Conservation (phyloP, 2,888 invertebrate genomes). For the Diogma glabrata region DNA sequence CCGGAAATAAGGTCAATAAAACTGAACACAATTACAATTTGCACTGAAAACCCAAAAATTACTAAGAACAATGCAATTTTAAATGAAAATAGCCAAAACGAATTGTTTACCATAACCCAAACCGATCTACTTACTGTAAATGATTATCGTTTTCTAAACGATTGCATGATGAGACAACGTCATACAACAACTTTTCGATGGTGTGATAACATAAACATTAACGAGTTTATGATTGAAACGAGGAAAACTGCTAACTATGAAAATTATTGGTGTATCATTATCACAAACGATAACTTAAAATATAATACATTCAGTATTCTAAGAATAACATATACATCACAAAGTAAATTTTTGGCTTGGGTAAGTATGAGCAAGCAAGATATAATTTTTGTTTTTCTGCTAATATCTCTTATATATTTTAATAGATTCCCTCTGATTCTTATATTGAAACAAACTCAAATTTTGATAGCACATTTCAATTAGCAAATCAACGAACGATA, state of each 20-base stretch:
- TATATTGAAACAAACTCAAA: background rate
- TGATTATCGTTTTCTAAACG: slow-evolving; percentile 5
- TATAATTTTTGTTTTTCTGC: background rate
- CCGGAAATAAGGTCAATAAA: too few relatives aligned
- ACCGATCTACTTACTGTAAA: too few relatives aligned
- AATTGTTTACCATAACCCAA: too few relatives aligned
- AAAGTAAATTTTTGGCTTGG: background rate
- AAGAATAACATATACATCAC: background rate
- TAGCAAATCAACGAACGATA: background rate
- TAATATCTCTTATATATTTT: background rate
- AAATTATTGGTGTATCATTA: background rate
- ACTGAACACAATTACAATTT: too few relatives aligned
- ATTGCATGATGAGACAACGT: background rate
- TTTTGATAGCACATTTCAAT: background rate
- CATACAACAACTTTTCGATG: background rate
- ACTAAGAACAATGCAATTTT: too few relatives aligned
- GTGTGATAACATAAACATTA: background rate
- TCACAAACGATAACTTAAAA: background rate
- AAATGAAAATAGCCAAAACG: too few relatives aligned
- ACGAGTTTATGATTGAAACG: background rate
- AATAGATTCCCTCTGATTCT: background rate
- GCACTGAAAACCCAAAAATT: too few relatives aligned
- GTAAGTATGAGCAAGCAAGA: background rate
- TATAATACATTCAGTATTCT: background rate
- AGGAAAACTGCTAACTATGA: background rate